Conservation (phyloP, 2,888 invertebrate species). For the Xanthia icteritia region DNA sequence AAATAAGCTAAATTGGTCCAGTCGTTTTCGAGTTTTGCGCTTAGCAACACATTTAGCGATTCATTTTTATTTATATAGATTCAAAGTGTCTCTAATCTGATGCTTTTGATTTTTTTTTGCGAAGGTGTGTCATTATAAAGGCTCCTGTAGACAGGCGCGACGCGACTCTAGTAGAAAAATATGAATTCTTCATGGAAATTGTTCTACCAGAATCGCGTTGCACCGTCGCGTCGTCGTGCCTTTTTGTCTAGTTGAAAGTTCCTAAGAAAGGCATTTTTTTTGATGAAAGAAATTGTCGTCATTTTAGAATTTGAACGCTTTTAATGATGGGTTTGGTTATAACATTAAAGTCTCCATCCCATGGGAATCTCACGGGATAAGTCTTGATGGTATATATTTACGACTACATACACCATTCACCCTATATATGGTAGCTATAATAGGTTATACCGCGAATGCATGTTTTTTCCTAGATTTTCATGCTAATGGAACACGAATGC, state of each 20-base stretch:
- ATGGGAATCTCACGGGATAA: no score
- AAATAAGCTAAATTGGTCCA: no score
- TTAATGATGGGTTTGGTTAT: neutral
- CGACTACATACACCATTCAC: neutral
- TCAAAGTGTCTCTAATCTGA: neutral
- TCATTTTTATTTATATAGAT: no score
- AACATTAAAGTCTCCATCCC: neutral
- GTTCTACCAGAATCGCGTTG: no score
- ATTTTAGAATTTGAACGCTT: neutral
- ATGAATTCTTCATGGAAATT: no score
- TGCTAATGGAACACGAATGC: neutral
- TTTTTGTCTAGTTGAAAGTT: slow-evolving; percentile 13
- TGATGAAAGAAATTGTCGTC: no score
- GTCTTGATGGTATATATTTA: neutral
- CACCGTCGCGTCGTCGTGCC: no score
- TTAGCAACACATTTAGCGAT: no score
- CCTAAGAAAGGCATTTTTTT: neutral
- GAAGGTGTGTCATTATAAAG: neutral
- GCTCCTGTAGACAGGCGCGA: no score
- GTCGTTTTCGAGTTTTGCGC: no score
- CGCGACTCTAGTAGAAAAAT: no score
- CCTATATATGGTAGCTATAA: neutral
- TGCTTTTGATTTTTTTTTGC: slow-evolving; percentile 2
- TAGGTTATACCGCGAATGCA: neutral
- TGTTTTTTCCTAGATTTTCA: neutral